These are phyloP conservation scores for Caerostris darwini DNA, from an alignment of 1,140 invertebrate species.

Conservation along the genomic window DNA sequence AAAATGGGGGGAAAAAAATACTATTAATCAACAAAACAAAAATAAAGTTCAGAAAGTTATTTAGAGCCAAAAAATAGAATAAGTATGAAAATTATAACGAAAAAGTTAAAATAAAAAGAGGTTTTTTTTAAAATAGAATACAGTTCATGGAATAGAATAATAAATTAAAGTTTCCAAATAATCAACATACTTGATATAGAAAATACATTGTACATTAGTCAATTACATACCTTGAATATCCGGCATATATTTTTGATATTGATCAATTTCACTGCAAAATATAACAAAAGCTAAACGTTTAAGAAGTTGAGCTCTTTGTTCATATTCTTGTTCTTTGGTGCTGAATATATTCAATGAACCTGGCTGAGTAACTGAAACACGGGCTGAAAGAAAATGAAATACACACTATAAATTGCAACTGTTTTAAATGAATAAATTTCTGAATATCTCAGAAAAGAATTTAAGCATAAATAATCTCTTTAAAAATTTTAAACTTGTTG, in stretches of 20 bases:
- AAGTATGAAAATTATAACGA: neutral
- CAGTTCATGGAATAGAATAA: too few species aligned
- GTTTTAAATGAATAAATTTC: too few species aligned
- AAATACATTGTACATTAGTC: conserved; percentile 1
- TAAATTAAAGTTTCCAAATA: neutral
- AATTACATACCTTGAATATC: conserved; percentile 92
- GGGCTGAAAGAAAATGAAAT: conserved; percentile 72
- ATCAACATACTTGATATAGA: neutral
- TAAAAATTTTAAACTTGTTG: too few species aligned
- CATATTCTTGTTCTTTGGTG: conserved; percentile 94
- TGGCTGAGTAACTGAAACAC: conserved; percentile 80
- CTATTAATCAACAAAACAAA: too few species aligned
- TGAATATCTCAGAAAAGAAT: too few species aligned
- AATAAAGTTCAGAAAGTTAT: too few species aligned
- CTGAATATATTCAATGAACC: conserved; percentile 85
- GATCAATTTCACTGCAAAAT: conserved; percentile 94
- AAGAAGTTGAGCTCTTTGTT: conserved; percentile 91
- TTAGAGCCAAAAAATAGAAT: neutral
- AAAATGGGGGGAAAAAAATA: too few species aligned
- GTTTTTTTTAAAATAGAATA: neutral
- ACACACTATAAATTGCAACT: neutral
- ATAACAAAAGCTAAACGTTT: conserved; percentile 95
- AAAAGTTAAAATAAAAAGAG: conserved; percentile 64
- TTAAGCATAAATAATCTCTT: too few species aligned
- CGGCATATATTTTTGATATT: conserved; percentile 95